Conservation (phyloP, 1,140 invertebrate species). For the Contarinia nasturtii region DNA sequence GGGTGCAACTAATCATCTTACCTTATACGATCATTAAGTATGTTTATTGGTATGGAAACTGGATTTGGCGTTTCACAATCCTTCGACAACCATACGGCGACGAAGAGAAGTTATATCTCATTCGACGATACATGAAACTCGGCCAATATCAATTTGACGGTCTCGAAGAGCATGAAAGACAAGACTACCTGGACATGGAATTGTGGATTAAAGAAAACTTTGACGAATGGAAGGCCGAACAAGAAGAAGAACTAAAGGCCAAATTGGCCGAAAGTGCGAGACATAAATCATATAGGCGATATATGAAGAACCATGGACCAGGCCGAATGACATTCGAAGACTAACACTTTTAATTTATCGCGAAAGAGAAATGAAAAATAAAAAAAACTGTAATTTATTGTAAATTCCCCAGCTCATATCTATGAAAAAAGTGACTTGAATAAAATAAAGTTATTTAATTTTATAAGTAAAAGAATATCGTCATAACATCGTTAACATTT, state of each 20-base stretch:
- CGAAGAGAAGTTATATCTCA: conserved; percentile 69
- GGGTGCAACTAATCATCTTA: conserved; percentile 59
- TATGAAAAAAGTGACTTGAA: too few species aligned
- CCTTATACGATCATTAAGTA: conserved; percentile 52
- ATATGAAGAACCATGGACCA: conserved; percentile 60
- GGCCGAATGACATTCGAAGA: conserved; percentile 66
- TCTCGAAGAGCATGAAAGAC: conserved; percentile 50
- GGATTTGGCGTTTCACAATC: conserved; percentile 66
- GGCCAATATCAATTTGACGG: conserved; percentile 45
- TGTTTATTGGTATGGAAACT: conserved; percentile 52
- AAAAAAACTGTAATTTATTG: too few species aligned
- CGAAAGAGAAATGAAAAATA: too few species aligned
- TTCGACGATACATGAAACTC: conserved; percentile 56
- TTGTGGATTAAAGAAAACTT: conserved; percentile 71
- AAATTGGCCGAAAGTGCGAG: conserved; percentile 56
- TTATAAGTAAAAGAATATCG: too few species aligned
- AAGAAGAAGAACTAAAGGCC: conserved; percentile 66
- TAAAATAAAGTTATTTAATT: too few species aligned
- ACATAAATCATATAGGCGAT: conserved; percentile 60
- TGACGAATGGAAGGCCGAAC: conserved; percentile 52
- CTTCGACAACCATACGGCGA: conserved; percentile 52
- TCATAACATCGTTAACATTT: too few species aligned
- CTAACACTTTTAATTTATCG: conserved; percentile 1
- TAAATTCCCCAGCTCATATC: too few species aligned
- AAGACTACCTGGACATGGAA: conserved; percentile 52